These are phyloP conservation scores for Actinia tenebrosa DNA, from an alignment of 64 coral and sea anemone genomes.

Conservation along the genomic window DNA sequence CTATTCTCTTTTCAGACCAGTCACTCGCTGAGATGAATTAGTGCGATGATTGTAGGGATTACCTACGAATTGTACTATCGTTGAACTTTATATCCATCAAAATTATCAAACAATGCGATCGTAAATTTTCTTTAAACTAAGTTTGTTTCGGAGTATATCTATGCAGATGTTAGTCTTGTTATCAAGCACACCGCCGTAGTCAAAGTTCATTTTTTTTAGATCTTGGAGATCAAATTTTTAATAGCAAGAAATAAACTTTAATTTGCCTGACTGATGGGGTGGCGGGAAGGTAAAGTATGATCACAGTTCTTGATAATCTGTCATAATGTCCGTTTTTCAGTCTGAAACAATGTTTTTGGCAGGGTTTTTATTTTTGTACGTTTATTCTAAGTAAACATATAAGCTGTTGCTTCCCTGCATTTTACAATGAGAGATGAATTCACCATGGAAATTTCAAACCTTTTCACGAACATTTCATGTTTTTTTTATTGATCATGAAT, in stretches of 20 bases:
- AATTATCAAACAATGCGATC: not conserved
- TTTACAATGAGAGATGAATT: not conserved
- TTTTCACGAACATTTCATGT: not conserved
- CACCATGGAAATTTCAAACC: constrained; percentile 13
- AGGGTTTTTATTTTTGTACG: not conserved
- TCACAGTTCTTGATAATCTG: not conserved
- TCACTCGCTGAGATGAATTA: constrained; percentile 1
- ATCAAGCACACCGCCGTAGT: not conserved
- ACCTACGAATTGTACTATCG: not conserved
- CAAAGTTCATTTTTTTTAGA: constrained; percentile 9
- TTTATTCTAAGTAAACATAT: not conserved
- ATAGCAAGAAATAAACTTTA: not conserved
- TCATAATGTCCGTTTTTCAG: not conserved
- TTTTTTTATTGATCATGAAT: not conserved
- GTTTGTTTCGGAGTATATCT: not conserved
- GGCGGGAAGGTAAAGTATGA: not conserved
- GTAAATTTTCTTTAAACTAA: not conserved
- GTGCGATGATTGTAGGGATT: constrained; percentile 12
- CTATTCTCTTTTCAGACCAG: not conserved
- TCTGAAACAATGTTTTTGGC: not conserved
- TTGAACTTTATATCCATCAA: not conserved
- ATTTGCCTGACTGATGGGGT: not conserved
- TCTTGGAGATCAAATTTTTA: not conserved
- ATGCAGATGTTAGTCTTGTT: not conserved
- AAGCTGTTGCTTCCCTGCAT: not conserved